These are phyloP conservation scores for Semnornis frantzii DNA, from an alignment of 2,113 vertebrate species.

Conservation along the genomic window DNA sequence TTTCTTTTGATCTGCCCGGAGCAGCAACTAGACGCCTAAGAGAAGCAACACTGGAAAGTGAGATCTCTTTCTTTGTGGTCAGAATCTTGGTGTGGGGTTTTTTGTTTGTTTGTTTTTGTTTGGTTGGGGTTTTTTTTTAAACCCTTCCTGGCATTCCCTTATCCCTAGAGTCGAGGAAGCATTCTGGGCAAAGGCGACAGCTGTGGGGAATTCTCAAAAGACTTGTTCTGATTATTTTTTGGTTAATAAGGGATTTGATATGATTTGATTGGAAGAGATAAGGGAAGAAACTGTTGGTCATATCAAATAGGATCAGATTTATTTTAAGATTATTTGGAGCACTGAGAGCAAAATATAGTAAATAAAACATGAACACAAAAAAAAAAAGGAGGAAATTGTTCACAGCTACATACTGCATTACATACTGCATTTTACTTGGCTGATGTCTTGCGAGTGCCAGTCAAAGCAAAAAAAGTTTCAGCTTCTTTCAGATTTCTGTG, in stretches of 20 bases:
- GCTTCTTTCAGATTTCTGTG: background rate
- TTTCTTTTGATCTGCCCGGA: background rate
- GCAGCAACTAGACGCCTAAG: background rate
- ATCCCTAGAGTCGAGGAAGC: background rate
- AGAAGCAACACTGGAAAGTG: background rate
- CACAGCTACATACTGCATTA: background rate
- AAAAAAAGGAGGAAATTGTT: conserved; percentile 15
- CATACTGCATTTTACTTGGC: background rate
- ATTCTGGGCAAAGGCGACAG: background rate
- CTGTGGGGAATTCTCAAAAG: background rate
- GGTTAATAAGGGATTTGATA: conserved; percentile 27
- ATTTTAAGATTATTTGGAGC: conserved; percentile 45
- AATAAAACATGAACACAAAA: conserved; percentile 51
- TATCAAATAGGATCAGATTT: conserved; percentile 41
- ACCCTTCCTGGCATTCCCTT: background rate
- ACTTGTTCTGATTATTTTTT: conserved; percentile 10
- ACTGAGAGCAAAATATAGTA: background rate
- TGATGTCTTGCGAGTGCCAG: background rate
- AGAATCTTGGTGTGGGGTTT: background rate
- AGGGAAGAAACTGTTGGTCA: conserved; percentile 1
- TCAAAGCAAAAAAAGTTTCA: conserved; percentile 13
- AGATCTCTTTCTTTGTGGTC: background rate
- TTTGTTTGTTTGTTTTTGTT: background rate
- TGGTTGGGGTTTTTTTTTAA: background rate
- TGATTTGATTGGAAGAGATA: conserved; percentile 16